Base-by-base conservation (phyloP, 23 tunicate genomes). In the Ciona savignyi region DNA sequence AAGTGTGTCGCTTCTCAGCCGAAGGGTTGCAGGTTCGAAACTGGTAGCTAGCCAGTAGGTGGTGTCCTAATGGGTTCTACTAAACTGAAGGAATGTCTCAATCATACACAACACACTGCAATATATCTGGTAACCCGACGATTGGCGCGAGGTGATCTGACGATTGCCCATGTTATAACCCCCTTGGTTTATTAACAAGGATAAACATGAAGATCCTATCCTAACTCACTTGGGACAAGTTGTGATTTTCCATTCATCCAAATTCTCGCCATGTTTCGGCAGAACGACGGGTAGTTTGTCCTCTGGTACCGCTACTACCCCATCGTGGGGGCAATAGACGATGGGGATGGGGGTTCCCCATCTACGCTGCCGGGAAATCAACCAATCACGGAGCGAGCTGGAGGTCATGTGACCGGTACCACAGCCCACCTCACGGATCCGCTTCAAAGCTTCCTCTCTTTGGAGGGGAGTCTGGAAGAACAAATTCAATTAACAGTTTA, bases 341-440 rank as follows among this genome's bases (percentile, higher is more conserved):
- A 84, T 62, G 4, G 97, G 97, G 60, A 91, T 91, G 25, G 97
- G 97, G 23, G 97, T 91, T 33, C 97, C 97, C 97, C 97, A 91
- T 3, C 86, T 64, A 61, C 97, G 78, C 35, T 91, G 97, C 9
- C 97, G 82, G 0, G 97, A 91, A 30, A 91, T 80, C 67, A 85
- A 56, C 97, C 97, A 91, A 80, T 91, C 97, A 71, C 83, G 70
- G 15, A 91, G 66, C 20, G 51, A 35, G 68, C 87, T 77, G 71
- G 82, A 78, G 25, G 68, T 62, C 92, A 84, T 72, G 72, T 80
- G 62, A 63, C 86, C 91, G 25, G 51, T 70, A 6, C 83, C 82
- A 67, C 89, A 72, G 27, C 78, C 71, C 4, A 80, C 34, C n/a
- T 74, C 21, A 23, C 48, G 72, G 11, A 79, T 73, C 71, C 84